These are phyloP conservation scores for Drosophila malerkotliana DNA, from an alignment of 1,140 invertebrate genomes.

Conservation along the genomic window DNA sequence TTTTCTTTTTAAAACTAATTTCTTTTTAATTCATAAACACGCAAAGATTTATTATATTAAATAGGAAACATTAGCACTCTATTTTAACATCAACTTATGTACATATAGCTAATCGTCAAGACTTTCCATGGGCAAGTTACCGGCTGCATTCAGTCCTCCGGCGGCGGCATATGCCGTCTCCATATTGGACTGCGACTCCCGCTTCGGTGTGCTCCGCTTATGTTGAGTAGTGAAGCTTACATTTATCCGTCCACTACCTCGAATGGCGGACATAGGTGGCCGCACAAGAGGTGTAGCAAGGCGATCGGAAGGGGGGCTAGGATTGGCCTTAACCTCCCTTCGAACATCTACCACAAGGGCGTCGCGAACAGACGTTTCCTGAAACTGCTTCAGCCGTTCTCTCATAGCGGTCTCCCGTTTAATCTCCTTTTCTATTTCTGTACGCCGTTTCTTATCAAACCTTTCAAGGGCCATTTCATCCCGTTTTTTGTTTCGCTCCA, in stretches of 20 bases:
- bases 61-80: constrained; percentile 27
- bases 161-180: constrained; percentile 59
- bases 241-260: constrained; percentile 63
- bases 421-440: constrained; percentile 74
- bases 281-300: constrained; percentile 65
- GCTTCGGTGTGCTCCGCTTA: constrained; percentile 66
- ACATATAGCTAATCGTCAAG: constrained; percentile 17
- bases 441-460: constrained; percentile 70
- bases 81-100: not conserved
- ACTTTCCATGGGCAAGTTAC: constrained; percentile 33
- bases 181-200: constrained; percentile 70
- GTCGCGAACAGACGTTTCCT: constrained; percentile 66
- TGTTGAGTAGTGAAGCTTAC: constrained; percentile 67
- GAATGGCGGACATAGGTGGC: constrained; percentile 60
- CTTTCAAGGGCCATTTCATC: constrained; percentile 72
- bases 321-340: constrained; percentile 57
- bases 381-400: constrained; percentile 76
- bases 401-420: constrained; percentile 72
- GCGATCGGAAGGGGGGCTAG: constrained; percentile 24
- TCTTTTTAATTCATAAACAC: constrained; percentile 14
- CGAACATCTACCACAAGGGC: constrained; percentile 70
- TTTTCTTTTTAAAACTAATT: not conserved
- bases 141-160: constrained; percentile 22
- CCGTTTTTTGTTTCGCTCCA: constrained; percentile 78
- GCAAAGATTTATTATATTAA: constrained; percentile 25